Percentiles rank a stretch among this genome's conserved stretches.
These are phyloP conservation scores for Lamellibrachia satsuma DNA, from an alignment of 2,888 invertebrate species.

Conservation along the genomic window DNA sequence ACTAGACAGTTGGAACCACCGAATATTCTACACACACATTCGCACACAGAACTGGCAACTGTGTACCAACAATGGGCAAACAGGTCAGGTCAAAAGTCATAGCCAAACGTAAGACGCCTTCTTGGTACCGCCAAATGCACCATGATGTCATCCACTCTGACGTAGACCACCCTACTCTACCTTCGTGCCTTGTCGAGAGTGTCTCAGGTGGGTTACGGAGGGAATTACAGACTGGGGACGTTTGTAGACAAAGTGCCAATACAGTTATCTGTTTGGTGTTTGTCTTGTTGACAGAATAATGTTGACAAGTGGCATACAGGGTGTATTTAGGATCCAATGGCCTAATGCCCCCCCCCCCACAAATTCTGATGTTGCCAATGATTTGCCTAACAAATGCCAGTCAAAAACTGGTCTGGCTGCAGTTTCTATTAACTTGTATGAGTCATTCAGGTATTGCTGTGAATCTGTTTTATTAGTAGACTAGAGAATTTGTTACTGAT, in stretches of 20 bases:
- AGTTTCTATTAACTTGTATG: not conserved
- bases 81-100: not conserved
- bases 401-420: not conserved
- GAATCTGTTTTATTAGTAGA: not conserved
- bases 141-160: not conserved
- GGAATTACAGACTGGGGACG: not conserved
- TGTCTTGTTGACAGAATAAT: not conserved
- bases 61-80: not conserved
- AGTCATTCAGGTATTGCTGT: not conserved
- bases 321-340: no score
- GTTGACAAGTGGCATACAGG: not conserved
- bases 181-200: not conserved
- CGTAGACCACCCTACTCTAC: not conserved
- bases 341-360: no score
- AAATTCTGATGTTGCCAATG: not conserved
- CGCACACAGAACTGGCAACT: not conserved
- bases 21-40: not conserved
- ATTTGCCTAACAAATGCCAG: not conserved
- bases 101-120: slow-evolving; percentile 9
- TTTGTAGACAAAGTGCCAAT: not conserved
- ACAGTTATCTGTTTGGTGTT: not conserved
- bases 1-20: not conserved
- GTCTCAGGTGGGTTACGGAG: not conserved
- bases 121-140: not conserved
- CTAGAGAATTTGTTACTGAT: not conserved